phyloP scores from a whole-genome alignment of 2,888 invertebrate genomes.

The Sympetrum striolatum region DNA sequence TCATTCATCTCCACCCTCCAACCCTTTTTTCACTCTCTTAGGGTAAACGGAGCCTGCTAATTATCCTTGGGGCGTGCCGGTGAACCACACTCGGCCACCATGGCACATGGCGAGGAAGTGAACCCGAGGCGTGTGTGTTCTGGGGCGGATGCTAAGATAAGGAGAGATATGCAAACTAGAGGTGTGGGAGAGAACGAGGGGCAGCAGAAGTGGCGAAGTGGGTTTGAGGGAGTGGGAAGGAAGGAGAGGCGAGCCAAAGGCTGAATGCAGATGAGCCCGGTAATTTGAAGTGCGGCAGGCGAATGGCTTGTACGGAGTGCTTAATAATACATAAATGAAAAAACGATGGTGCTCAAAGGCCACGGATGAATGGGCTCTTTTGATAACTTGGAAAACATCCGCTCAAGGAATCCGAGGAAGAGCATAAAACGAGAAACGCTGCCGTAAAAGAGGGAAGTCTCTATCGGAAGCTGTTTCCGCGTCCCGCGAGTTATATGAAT shows the following conservation, averaged over 20 bases:
- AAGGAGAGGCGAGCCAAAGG: background rate
- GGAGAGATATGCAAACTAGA: background rate
- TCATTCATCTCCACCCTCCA: background rate
- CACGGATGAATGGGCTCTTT: background rate
- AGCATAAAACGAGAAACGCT: background rate
- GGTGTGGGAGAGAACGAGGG: background rate
- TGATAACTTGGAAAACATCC: background rate
- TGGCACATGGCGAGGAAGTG: background rate
- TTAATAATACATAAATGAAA: background rate
- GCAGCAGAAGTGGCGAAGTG: background rate
- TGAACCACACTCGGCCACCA: background rate
- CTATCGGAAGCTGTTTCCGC: background rate
- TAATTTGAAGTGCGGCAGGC: background rate
- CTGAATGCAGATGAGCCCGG: background rate
- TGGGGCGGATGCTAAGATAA: background rate
- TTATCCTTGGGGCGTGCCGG: background rate
- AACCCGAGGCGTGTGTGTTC: background rate
- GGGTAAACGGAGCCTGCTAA: background rate
- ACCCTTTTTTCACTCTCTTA: background rate
- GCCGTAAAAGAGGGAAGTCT: background rate
- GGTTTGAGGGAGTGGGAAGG: background rate
- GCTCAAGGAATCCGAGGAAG: background rate
- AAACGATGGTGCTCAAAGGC: background rate
- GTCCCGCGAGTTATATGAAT: background rate
- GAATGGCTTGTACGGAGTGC: background rate